Evolutionary conservation across 2,888 invertebrate genomes (phyloP).

Genomic region (Pteria penguin): DNA sequence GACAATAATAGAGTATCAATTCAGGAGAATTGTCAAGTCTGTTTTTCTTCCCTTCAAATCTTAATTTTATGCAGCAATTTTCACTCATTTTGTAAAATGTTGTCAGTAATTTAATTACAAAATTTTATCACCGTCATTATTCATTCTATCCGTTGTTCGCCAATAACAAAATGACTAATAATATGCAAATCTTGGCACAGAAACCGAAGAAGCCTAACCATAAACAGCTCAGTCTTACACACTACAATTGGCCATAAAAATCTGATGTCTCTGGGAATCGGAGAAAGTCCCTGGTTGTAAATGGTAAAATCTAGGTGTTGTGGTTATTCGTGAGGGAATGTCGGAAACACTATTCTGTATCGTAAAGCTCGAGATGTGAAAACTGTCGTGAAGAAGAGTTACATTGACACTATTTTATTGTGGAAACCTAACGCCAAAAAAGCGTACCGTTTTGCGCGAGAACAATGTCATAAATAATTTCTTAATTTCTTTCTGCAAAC

Average conservation of each 20-base stretch:
- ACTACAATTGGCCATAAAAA: neutral
- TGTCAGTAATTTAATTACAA: neutral
- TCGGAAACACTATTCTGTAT: too few relatives aligned
- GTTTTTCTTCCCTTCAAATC: too few relatives aligned
- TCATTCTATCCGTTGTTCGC: neutral
- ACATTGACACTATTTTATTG: neutral
- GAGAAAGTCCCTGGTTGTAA: too few relatives aligned
- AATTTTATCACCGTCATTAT: neutral
- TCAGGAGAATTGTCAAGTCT: too few relatives aligned
- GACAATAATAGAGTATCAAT: too few relatives aligned
- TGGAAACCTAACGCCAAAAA: neutral
- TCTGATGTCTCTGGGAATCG: neutral
- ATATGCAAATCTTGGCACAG: neutral
- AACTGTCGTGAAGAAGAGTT: too few relatives aligned
- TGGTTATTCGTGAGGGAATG: too few relatives aligned
- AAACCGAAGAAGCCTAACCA: neutral
- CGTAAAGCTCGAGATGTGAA: too few relatives aligned
- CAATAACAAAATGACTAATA: neutral
- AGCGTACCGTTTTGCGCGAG: neutral
- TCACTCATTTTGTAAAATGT: neutral
- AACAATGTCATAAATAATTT: constrained; percentile 26
- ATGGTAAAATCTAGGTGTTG: too few relatives aligned
- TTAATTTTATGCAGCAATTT: too few relatives aligned
- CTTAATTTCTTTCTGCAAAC: constrained; percentile 12
- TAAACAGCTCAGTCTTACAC: neutral